Evolutionary conservation across 2,113 vertebrate species (phyloP), one percentile per base, ranked within the genome.

Genomic region (Triplophysa rosa): DNA sequence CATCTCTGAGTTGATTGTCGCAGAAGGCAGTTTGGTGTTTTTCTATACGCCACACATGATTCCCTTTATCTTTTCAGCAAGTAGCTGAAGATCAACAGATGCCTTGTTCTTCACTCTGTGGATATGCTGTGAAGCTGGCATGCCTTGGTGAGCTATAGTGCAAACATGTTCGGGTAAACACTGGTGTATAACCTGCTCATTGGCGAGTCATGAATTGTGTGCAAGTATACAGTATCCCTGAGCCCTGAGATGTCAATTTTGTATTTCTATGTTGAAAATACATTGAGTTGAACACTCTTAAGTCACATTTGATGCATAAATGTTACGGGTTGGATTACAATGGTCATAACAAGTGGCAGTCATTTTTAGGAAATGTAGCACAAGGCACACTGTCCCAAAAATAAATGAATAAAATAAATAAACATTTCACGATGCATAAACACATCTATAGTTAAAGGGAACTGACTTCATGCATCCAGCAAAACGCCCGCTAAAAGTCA

Each of bases 111-210:
- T 29, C 58, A 29, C 54, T 24, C 68, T 63, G 59, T 64, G 74
- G 64, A 40, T 64, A 47, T 37, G 37, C 80, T 84, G 84, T 77
- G 80, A 87, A 85, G 80, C 65, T 85, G 77, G 76, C 82, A 76
- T 70, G 52, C 59, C 74, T 45, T 24, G 70, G 77, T 81, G 84
- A 87, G 76, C 80, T 23, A 23, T 17, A 77, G 58, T 68, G 79
- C 62, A 85, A 87, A 86, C 82, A 63, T 52, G 59, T 64, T 83
- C 24, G 2, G 42, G 16, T 79, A 84, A 80, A 85, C 80, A 81
- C 19, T 61, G 7, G 24, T 76, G 63, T 33, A 82, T 59, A 68
- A 78, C 77, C 78, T 79, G 45, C 82, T 66, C 67, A 58, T 79
- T 84, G 23, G 67, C 0, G 6, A 5, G 40, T 37, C 64, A 61